Percentiles rank a stretch among this genome's conserved stretches.
Evolutionary conservation across 2,888 invertebrate species (phyloP).

Genomic region (Drosophila siamana): DNA sequence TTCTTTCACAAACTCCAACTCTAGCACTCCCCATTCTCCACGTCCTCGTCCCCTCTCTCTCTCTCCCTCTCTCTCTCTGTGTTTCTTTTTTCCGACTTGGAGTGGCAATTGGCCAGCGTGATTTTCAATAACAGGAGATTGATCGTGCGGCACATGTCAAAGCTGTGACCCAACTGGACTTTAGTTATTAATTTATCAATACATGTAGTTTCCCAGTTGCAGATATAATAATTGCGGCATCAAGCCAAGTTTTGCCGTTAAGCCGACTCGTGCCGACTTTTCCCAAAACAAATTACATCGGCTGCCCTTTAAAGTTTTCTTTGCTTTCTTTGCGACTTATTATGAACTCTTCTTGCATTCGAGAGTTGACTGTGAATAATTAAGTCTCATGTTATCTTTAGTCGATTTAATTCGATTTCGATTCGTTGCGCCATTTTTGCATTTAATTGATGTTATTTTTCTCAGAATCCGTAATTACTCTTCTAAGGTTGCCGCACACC

Average conservation of each 20-base stretch:
- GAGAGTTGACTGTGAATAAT: conserved; percentile 63
- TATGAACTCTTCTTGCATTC: conserved; percentile 25
- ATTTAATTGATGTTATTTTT: conserved; percentile 75
- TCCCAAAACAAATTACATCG: conserved; percentile 43
- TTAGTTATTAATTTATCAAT: conserved; percentile 27
- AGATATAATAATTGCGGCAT: conserved; percentile 65
- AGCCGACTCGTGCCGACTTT: conserved; percentile 70
- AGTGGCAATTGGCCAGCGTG: conserved; percentile 77
- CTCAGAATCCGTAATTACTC: conserved; percentile 48
- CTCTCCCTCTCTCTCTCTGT: neutral
- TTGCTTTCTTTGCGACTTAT: conserved; percentile 1
- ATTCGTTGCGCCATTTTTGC: conserved; percentile 77
- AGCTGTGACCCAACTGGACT: conserved; percentile 27
- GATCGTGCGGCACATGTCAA: conserved; percentile 71
- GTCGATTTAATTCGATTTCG: conserved; percentile 71
- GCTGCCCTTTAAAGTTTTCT: conserved; percentile 8
- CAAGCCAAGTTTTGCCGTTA: conserved; percentile 71
- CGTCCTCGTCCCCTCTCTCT: no score
- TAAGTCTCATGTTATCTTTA: conserved; percentile 74
- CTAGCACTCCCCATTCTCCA: no score
- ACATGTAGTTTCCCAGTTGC: conserved; percentile 27
- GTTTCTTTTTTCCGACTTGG: conserved; percentile 15
- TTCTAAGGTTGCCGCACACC: conserved; percentile 57
- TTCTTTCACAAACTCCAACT: conserved; percentile 56
- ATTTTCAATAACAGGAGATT: conserved; percentile 66